These are phyloP conservation scores for Odontocolon sp. DNA, from an alignment of 2,888 invertebrate genomes.

Conservation along the genomic window DNA sequence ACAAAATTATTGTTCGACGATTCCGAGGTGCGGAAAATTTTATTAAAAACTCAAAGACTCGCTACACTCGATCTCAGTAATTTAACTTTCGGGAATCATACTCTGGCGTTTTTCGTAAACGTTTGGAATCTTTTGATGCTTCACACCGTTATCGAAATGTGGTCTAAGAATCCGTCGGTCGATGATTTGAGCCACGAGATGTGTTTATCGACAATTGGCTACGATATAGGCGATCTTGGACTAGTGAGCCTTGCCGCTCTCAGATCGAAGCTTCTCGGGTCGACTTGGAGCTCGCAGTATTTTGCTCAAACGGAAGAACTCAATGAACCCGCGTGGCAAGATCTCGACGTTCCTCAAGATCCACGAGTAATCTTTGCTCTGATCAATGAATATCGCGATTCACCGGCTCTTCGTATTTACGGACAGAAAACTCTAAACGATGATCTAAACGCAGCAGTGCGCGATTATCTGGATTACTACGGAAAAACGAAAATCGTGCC, in stretches of 20 bases:
- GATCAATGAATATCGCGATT: conserved; percentile 73
- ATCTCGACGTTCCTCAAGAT: conserved; percentile 75
- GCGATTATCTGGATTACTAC: conserved; percentile 69
- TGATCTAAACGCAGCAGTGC: conserved; percentile 65
- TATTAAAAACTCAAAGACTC: conserved; percentile 71
- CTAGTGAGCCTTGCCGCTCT: conserved; percentile 76
- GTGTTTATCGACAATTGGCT: conserved; percentile 74
- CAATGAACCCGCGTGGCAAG: conserved; percentile 77
- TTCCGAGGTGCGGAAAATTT: conserved; percentile 64
- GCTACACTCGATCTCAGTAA: conserved; percentile 73
- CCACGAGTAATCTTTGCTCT: conserved; percentile 76
- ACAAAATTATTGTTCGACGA: conserved; percentile 61
- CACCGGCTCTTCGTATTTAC: conserved; percentile 71
- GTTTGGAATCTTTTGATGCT: conserved; percentile 78
- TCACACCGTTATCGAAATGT: conserved; percentile 73
- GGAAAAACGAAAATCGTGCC: conserved; percentile 14
- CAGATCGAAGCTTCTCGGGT: conserved; percentile 71
- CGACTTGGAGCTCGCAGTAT: conserved; percentile 61
- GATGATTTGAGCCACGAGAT: conserved; percentile 69
- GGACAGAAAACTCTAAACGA: conserved; percentile 70
- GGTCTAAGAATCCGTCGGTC: conserved; percentile 69
- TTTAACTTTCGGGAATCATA: conserved; percentile 76
- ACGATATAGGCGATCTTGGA: conserved; percentile 78
- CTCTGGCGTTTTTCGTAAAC: conserved; percentile 77
- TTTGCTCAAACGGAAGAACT: conserved; percentile 72